phyloP scores from a whole-genome alignment of 2,888 invertebrate genomes.

The Heliconius sara region DNA sequence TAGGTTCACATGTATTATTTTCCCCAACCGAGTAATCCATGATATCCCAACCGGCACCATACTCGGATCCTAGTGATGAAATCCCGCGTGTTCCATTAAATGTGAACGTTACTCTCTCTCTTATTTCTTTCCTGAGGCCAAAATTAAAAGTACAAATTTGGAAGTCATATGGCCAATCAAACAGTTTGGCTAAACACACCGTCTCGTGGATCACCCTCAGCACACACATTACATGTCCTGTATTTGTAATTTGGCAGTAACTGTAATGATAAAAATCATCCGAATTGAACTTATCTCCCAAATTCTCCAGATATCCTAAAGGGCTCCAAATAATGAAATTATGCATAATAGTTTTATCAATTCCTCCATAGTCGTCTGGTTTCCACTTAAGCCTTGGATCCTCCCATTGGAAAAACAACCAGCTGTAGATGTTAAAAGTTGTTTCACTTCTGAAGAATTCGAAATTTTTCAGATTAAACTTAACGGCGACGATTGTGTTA shows the following conservation, averaged over 20 bases:
- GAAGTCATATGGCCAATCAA: conserved; percentile 59
- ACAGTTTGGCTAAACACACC: conserved; percentile 52
- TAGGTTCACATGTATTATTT: conserved; percentile 44
- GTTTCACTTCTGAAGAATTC: conserved; percentile 52
- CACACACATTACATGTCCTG: conserved; percentile 50
- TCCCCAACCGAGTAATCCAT: conserved; percentile 52
- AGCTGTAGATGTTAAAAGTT: conserved; percentile 49
- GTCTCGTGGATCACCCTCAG: conserved; percentile 32
- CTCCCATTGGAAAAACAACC: conserved; percentile 49
- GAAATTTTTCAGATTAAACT: conserved; percentile 55
- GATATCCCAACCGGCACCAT: conserved; percentile 61
- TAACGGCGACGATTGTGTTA: conserved; percentile 34
- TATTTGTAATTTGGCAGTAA: conserved; percentile 48
- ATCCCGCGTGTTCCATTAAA: conserved; percentile 46
- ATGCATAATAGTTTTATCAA: conserved; percentile 35
- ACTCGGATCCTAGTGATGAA: conserved; percentile 50
- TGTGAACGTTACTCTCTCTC: conserved; percentile 45
- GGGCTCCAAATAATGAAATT: conserved; percentile 51
- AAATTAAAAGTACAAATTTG: conserved; percentile 55
- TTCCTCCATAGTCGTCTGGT: conserved; percentile 47
- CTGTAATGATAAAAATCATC: conserved; percentile 10
- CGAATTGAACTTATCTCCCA: conserved; percentile 35
- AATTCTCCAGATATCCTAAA: conserved; percentile 49
- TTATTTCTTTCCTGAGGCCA: conserved; percentile 27
- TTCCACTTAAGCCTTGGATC: conserved; percentile 53